Evolutionary conservation across 2,888 invertebrate genomes (phyloP).

Genomic region (Nysson spinosus): DNA sequence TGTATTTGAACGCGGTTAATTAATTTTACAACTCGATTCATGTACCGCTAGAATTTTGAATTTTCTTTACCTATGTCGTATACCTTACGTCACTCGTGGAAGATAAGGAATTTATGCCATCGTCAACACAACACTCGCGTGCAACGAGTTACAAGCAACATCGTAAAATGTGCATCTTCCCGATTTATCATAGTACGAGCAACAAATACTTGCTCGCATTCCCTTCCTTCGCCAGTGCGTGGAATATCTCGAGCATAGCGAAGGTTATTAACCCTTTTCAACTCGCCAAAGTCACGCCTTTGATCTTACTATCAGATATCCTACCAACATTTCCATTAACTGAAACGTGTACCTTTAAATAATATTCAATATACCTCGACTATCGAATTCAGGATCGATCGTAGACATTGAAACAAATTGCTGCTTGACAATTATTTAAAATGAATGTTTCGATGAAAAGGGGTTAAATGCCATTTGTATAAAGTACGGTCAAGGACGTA

Average conservation of each 20-base stretch:
- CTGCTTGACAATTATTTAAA: too few species aligned
- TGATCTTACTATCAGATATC: too few species aligned
- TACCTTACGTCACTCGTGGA: slow-evolving; percentile 12
- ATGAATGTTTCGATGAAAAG: too few species aligned
- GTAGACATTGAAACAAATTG: too few species aligned
- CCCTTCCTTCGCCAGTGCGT: slow-evolving; percentile 46
- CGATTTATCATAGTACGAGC: slow-evolving; percentile 48
- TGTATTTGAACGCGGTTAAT: too few species aligned
- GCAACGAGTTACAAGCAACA: slow-evolving; percentile 35
- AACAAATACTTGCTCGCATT: slow-evolving; percentile 55
- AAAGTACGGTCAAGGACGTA: slow-evolving; percentile 56
- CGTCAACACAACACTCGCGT: slow-evolving; percentile 45
- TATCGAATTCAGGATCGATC: too few species aligned
- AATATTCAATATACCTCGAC: too few species aligned
- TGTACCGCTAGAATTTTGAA: too few species aligned
- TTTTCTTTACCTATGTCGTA: too few species aligned
- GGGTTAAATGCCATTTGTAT: slow-evolving; percentile 43
- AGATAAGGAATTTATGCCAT: slow-evolving; percentile 42
- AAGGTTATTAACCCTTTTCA: slow-evolving; percentile 49
- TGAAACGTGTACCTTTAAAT: too few species aligned
- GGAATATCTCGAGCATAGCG: slow-evolving; percentile 34
- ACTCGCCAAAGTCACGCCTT: slow-evolving; percentile 30
- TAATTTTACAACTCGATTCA: slow-evolving; percentile 9
- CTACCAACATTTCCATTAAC: too few species aligned
- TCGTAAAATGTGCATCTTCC: slow-evolving; percentile 47